Conservation (phyloP, 1,140 invertebrate species). For the Bactericera cockerelli region DNA sequence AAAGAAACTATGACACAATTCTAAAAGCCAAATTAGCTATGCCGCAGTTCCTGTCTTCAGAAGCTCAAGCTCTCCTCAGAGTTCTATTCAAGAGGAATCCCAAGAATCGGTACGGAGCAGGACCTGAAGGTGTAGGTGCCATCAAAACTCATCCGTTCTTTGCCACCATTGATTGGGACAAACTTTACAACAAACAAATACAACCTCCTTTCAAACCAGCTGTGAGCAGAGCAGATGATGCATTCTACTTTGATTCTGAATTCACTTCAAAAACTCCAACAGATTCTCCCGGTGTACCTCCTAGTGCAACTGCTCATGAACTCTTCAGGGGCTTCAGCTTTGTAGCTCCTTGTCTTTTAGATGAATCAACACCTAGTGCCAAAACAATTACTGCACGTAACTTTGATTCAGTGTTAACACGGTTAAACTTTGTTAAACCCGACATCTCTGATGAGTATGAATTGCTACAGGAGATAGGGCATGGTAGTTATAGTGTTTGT, state of each 20-base stretch:
- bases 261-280: slow-evolving; percentile 94
- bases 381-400: slow-evolving; percentile 3
- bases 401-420: slow-evolving; percentile 14
- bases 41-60: slow-evolving; percentile 87
- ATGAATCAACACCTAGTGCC: slow-evolving; percentile 30
- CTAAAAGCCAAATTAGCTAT: slow-evolving; percentile 94
- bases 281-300: slow-evolving; percentile 94
- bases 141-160: slow-evolving; percentile 93
- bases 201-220: slow-evolving; percentile 93
- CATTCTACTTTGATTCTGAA: slow-evolving; percentile 96
- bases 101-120: slow-evolving; percentile 59
- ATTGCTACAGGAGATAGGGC: slow-evolving; percentile 53
- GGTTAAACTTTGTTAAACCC: slow-evolving; percentile 35
- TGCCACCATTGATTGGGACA: slow-evolving; percentile 83
- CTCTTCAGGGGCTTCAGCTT: slow-evolving; percentile 97
- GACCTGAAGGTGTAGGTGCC: slow-evolving; percentile 65
- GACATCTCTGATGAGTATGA: slow-evolving; percentile 61
- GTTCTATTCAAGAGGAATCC: slow-evolving; percentile 95
- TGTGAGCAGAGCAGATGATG: slow-evolving; percentile 83
- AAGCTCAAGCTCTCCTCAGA: slow-evolving; percentile 82
- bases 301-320: slow-evolving; percentile 96
- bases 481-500: slow-evolving; percentile 72
- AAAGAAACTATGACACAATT: slow-evolving; percentile 99
- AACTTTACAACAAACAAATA: slow-evolving; percentile 68
- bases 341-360: slow-evolving; percentile 77